Conservation (phyloP, 1,140 invertebrate genomes). For the Nilaparvata lugens region DNA sequence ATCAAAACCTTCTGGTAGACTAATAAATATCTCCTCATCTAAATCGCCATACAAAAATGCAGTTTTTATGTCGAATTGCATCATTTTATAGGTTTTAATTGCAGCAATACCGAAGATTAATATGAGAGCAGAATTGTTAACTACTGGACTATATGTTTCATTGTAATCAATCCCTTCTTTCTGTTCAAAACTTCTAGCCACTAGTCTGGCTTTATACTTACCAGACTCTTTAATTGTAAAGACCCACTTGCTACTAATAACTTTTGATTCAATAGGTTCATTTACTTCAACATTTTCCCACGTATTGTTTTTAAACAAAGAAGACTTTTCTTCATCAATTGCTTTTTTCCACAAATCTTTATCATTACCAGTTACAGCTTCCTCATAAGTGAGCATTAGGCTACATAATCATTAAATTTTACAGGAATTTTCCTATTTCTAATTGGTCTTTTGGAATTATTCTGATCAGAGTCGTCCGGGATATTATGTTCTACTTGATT, state of each 20-base stretch:
- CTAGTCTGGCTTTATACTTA: slow-evolving; percentile 34
- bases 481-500: too few relatives aligned
- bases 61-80: too few relatives aligned
- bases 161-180: slow-evolving; percentile 26
- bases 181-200: slow-evolving; percentile 34
- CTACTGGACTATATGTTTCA: slow-evolving; percentile 32
- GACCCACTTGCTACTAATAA: slow-evolving; percentile 20
- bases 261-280: slow-evolving; percentile 14
- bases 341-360: slow-evolving; percentile 23
- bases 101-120: too few relatives aligned
- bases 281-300: slow-evolving; percentile 21
- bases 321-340: slow-evolving; percentile 25
- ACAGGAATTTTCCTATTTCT: background rate
- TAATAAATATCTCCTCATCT: too few relatives aligned
- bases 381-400: slow-evolving; percentile 26
- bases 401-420: slow-evolving; percentile 15
- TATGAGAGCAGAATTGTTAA: too few relatives aligned
- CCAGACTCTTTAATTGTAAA: slow-evolving; percentile 16
- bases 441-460: background rate
- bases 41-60: too few relatives aligned
- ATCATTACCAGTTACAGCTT: slow-evolving; percentile 23
- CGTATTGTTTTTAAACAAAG: slow-evolving; percentile 22
- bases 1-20: slow-evolving; percentile 22
- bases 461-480: too few relatives aligned
- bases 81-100: too few relatives aligned